Percentiles rank a stretch among this genome's conserved stretches.
Evolutionary conservation across 2,888 invertebrate species (phyloP).

Genomic region (Campoplex capitator): DNA sequence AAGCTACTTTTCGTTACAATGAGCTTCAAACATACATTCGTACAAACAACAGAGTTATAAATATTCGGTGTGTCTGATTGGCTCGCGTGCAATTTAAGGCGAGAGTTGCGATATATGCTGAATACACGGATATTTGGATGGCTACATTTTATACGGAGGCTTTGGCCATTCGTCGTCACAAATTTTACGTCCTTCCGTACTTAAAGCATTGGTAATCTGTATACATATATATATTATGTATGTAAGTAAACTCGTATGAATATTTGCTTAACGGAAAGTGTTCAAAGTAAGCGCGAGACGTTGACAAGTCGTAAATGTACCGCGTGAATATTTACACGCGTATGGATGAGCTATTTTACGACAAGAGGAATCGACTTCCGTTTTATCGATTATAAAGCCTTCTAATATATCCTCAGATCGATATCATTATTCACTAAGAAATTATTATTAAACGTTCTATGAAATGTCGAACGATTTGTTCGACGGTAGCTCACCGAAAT

Average conservation of each 20-base stretch:
- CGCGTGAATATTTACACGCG: slow-evolving; percentile 22
- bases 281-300: slow-evolving; percentile 32
- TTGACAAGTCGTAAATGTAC: slow-evolving; percentile 43
- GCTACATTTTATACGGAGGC: neutral
- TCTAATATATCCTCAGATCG: neutral
- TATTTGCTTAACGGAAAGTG: slow-evolving; percentile 62
- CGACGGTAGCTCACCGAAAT: neutral
- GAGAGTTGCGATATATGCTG: neutral
- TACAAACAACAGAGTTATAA: slow-evolving; percentile 1
- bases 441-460: neutral
- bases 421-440: neutral
- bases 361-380: slow-evolving; percentile 12
- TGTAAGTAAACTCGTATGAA: neutral
- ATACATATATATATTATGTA: neutral
- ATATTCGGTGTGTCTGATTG: slow-evolving; percentile 27
- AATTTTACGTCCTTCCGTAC: neutral
- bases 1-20: slow-evolving; percentile 27
- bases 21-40: neutral
- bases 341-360: neutral
- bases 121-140: neutral
- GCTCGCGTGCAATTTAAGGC: neutral
- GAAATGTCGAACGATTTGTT: neutral
- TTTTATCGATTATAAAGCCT: neutral
- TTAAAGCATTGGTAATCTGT: neutral
- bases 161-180: neutral